phyloP scores from a whole-genome alignment of 2,113 vertebrate species.

The Nerophis lumbriciformis region DNA sequence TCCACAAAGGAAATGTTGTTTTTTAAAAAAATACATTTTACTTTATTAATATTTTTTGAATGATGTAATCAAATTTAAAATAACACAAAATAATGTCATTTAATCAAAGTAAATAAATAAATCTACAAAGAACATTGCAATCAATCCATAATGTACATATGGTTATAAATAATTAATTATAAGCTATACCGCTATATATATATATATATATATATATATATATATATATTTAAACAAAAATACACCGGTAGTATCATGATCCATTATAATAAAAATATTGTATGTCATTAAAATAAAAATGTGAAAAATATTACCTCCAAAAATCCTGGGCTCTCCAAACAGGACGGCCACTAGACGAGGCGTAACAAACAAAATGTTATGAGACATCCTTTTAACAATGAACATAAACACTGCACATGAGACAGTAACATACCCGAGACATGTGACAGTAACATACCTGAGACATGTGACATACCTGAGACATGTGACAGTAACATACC shows the following conservation, averaged over 20 bases:
- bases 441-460: not conserved
- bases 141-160: too few species aligned
- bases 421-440: not conserved
- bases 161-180: too few species aligned
- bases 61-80: too few species aligned
- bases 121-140: too few species aligned
- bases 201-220: too few species aligned
- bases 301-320: constrained; percentile 60
- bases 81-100: too few species aligned
- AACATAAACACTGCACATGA: not conserved
- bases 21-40: too few species aligned
- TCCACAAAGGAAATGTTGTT: too few species aligned
- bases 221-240: not conserved
- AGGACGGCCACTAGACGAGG: constrained; percentile 42
- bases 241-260: not conserved
- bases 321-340: constrained; percentile 72
- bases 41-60: too few species aligned
- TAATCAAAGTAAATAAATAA: too few species aligned
- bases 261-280: too few species aligned
- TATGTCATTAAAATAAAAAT: not conserved
- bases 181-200: too few species aligned
- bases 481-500: not conserved
- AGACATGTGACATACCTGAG: not conserved
- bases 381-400: not conserved
- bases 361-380: not conserved